Evolutionary conservation across 2,113 vertebrate genomes (phyloP), one percentile per base, ranked within the genome.

Genomic region (Platysteira castanea): DNA sequence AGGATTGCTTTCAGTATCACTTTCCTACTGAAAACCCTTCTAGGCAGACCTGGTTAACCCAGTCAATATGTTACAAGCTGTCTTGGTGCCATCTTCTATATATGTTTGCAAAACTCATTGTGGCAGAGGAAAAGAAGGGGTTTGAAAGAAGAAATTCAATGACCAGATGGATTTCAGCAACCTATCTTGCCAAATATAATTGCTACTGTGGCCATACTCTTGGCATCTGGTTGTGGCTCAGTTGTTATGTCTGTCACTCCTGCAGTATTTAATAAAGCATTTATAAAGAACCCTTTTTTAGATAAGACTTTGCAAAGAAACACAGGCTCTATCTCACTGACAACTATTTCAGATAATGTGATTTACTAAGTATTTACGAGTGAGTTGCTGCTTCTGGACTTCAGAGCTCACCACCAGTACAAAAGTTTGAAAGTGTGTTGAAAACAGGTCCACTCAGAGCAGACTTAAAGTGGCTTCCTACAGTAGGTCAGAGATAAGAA

Each of bases 21-120:
- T 97, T 97, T 93, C 85, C 81, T 68, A 20, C 80, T 56, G 74
- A 68, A 94, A 94, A 50, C 68, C 71, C n/a, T 91, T 75, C 90
- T 52, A 89, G 85, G 85, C 90, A 84, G 85, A 65, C 64, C 68
- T 87, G 86, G 46, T 89, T 90, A 95, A 96, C 88, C 80, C 76
- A 90, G 68, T 63, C 93, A 89, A 56, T 81, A 67, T 31, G 73
- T 86, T 84, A 74, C 64, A 92, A 67, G 76, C 88, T 95, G 88
- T 67, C 84, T 64, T 21, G 1, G 89, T 86, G 80, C 68, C 83
- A 71, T 89, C 76, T 90, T 92, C 78, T 75, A 60, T 37, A 61
- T 71, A 70, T 52, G 27, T 95, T 95, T 90, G 83, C 68, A 89
- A 95, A 96, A 93, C 50, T 93, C 86, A 60, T 74, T 93, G 78